A percentile compares a stretch with the other conserved stretches of the same genome.
Conservation (phyloP, 2,888 invertebrate genomes). For the Halictus ligatus region DNA sequence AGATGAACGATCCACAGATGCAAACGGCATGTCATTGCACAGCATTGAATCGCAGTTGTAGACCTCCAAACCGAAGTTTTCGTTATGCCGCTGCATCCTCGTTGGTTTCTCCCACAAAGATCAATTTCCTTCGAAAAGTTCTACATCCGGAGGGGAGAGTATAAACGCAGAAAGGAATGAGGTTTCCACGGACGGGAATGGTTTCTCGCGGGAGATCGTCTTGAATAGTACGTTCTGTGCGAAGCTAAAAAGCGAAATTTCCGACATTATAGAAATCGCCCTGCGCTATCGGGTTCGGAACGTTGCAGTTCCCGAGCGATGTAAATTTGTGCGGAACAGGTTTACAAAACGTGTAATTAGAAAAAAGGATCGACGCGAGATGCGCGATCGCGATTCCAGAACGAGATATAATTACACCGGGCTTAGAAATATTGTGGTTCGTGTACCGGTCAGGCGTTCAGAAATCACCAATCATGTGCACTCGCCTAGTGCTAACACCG, state of each 20-base stretch:
- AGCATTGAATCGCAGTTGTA: neutral
- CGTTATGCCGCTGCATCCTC: neutral
- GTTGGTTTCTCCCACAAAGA: neutral
- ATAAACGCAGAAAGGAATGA: neutral
- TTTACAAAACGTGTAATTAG: constrained; percentile 51
- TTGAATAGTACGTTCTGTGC: neutral
- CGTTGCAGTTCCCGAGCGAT: constrained; percentile 35
- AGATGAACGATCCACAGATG: neutral
- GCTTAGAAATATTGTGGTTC: constrained; percentile 55
- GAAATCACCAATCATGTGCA: constrained; percentile 47
- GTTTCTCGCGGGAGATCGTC: constrained; percentile 1
- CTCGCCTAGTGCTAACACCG: constrained; percentile 11
- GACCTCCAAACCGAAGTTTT: neutral
- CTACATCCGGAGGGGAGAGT: neutral
- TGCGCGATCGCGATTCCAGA: constrained; percentile 27
- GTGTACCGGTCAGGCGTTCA: constrained; percentile 43
- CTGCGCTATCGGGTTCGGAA: constrained; percentile 28
- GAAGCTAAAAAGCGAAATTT: constrained; percentile 34
- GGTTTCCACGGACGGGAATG: neutral
- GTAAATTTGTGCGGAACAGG: constrained; percentile 50
- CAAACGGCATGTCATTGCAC: neutral
- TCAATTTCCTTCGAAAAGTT: neutral
- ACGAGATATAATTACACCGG: constrained; percentile 55
- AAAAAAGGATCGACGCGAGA: constrained; percentile 46
- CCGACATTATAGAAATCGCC: constrained; percentile 42